phyloP scores from a whole-genome alignment of 2,888 invertebrate genomes.

The Papilio gigon region DNA sequence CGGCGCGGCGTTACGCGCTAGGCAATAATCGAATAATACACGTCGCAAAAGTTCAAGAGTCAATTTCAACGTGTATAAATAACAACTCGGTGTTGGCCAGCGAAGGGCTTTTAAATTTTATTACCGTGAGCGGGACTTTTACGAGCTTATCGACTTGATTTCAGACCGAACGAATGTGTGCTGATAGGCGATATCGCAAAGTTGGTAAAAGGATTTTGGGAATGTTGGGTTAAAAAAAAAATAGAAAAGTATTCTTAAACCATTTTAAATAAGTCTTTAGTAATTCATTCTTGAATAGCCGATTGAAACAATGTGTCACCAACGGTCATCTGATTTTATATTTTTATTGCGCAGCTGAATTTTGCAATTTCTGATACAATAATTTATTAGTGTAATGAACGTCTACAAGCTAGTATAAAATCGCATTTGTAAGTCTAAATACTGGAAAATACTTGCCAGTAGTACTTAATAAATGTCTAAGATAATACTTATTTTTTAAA shows the following conservation, averaged over 20 bases:
- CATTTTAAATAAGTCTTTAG: not conserved
- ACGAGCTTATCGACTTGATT: constrained; percentile 45
- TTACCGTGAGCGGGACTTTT: constrained; percentile 53
- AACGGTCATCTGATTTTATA: not conserved
- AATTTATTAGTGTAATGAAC: too few species aligned
- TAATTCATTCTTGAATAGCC: too few species aligned
- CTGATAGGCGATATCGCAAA: constrained; percentile 14
- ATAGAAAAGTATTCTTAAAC: not conserved
- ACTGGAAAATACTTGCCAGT: too few species aligned
- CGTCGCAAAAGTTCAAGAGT: constrained; percentile 48
- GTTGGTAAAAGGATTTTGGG: not conserved
- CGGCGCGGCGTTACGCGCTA: not conserved
- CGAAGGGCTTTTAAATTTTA: constrained; percentile 55
- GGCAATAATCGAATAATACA: constrained; percentile 30
- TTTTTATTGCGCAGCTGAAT: not conserved
- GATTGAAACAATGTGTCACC: too few species aligned
- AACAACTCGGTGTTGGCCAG: constrained; percentile 49
- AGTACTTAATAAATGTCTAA: too few species aligned
- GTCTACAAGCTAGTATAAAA: too few species aligned
- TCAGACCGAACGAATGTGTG: constrained; percentile 21
- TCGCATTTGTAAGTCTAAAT: too few species aligned
- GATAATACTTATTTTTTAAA: too few species aligned
- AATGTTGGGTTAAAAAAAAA: not conserved
- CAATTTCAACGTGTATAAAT: constrained; percentile 48
- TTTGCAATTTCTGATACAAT: too few species aligned